Evolutionary conservation across 2,888 invertebrate genomes (phyloP).

Genomic region (Metallyticus violacea): DNA sequence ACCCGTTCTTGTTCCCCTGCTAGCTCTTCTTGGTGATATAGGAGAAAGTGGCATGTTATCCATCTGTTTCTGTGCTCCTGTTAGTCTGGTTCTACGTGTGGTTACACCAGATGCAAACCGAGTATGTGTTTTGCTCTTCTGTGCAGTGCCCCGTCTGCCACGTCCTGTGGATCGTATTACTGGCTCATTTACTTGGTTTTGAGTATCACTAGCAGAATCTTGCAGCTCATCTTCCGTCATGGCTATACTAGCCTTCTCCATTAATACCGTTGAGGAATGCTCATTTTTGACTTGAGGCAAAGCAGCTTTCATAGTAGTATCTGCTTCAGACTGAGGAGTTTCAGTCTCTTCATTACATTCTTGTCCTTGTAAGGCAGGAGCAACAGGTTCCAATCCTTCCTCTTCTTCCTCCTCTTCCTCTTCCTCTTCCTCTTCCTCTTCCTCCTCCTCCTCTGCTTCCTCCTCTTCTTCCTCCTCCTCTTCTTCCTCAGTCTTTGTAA

Average conservation of each 20-base stretch:
- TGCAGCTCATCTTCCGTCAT: conserved; percentile 56
- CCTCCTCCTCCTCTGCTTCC: neutral
- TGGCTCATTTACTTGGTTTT: conserved; percentile 35
- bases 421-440: neutral
- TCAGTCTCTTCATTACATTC: neutral
- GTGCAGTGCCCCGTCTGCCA: conserved; percentile 24
- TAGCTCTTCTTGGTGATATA: conserved; percentile 25
- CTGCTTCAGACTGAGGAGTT: neutral
- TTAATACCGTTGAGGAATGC: conserved; percentile 33
- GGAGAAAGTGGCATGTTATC: neutral
- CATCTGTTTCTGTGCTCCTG: neutral
- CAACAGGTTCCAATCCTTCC: neutral
- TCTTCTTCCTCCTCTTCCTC: neutral
- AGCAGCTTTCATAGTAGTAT: neutral
- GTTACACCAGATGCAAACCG: conserved; percentile 16
- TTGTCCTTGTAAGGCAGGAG: neutral
- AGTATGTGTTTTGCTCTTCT: conserved; percentile 17
- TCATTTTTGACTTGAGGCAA: neutral
- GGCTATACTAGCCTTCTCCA: conserved; percentile 43
- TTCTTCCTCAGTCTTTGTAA: conserved; percentile 45
- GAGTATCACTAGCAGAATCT: conserved; percentile 39
- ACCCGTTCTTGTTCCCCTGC: conserved; percentile 12
- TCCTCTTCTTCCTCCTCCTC: neutral
- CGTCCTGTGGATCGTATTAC: conserved; percentile 5
- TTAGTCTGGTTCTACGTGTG: conserved; percentile 19